Conservation (phyloP, 1,140 invertebrate species). For the Anastatus disparis region DNA sequence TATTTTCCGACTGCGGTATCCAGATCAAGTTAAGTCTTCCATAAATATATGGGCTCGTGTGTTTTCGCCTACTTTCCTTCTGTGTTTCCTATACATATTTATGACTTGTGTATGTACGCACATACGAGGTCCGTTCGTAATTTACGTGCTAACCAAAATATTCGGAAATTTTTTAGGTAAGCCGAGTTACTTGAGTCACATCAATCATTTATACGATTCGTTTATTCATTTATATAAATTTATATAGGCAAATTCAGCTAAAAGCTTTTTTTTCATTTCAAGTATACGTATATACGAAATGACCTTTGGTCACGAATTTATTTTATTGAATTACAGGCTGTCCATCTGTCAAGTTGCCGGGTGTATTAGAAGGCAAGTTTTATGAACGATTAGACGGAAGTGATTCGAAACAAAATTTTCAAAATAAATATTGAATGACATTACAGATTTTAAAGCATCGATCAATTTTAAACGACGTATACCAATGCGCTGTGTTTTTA, state of each 20-base stretch:
- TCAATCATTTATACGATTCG: not conserved
- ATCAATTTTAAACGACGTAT: not conserved
- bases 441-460: not conserved
- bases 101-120: not conserved
- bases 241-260: no score
- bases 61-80: not conserved
- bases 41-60: slow-evolving; percentile 6
- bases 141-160: not conserved
- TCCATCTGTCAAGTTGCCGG: no score
- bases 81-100: not conserved
- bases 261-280: no score
- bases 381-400: no score
- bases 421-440: no score
- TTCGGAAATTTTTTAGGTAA: not conserved
- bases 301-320: no score
- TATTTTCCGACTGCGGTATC: not conserved
- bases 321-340: no score
- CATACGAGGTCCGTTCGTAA: not conserved
- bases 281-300: not conserved
- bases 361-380: no score
- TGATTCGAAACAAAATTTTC: no score
- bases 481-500: not conserved
- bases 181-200: not conserved
- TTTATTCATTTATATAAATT: no score
- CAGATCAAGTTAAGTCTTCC: slow-evolving; percentile 16